These are phyloP conservation scores for Sisor rabdophorus DNA, from an alignment of 2,113 vertebrate genomes.

Conservation along the genomic window DNA sequence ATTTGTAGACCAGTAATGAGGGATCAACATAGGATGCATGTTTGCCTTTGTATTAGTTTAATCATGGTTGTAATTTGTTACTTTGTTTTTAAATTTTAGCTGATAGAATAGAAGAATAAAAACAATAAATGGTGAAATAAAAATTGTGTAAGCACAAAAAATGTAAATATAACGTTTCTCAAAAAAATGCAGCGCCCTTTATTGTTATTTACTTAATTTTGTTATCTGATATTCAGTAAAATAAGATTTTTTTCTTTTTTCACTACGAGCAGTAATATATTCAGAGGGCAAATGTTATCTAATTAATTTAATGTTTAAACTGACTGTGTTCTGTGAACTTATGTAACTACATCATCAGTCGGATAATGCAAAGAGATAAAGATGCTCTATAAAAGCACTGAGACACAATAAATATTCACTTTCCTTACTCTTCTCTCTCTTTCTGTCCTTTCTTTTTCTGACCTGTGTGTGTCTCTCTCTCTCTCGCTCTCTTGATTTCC, in stretches of 20 bases:
- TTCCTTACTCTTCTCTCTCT: background rate
- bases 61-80: background rate
- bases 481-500: background rate
- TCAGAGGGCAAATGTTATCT: background rate
- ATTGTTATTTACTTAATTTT: background rate
- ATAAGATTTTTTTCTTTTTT: background rate
- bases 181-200: background rate
- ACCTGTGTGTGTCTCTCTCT: background rate
- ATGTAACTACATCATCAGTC: conserved; percentile 26
- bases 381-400: conserved; percentile 15
- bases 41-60: background rate
- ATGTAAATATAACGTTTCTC: no score
- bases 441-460: background rate
- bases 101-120: no score
- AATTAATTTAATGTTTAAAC: background rate
- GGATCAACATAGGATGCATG: background rate
- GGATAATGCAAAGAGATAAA: conserved; percentile 34
- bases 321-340: conserved; percentile 12
- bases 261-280: background rate
- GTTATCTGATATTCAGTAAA: background rate
- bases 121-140: no score
- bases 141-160: no score
- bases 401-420: background rate
- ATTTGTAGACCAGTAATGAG: background rate
- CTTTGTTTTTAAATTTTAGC: no score